These are phyloP conservation scores for Biston stratarius DNA, from an alignment of 2,888 invertebrate species.

Conservation along the genomic window DNA sequence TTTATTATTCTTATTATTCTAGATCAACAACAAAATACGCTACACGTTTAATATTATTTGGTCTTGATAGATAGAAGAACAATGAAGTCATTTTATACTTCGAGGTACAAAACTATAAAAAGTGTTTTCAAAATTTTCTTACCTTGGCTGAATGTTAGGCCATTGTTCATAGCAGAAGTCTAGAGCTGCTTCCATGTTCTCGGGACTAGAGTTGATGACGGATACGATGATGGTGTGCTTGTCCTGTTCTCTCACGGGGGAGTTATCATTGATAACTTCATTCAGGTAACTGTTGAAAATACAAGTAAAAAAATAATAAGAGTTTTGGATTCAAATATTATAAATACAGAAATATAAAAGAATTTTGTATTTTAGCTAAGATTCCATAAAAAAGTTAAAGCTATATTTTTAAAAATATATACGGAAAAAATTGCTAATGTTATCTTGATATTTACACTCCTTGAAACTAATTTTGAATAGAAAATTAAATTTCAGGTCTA, in stretches of 20 bases:
- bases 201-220: slow-evolving; percentile 74
- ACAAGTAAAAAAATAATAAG: neutral
- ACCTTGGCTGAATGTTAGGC: slow-evolving; percentile 72
- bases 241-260: slow-evolving; percentile 75
- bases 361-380: neutral
- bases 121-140: slow-evolving; percentile 17
- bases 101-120: too few species aligned
- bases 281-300: slow-evolving; percentile 65
- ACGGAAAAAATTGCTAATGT: too few species aligned
- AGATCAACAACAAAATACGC: too few species aligned
- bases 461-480: too few species aligned
- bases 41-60: too few species aligned
- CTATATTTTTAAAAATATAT: too few species aligned
- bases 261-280: slow-evolving; percentile 65
- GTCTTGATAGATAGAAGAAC: too few species aligned
- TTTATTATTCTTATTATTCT: too few species aligned
- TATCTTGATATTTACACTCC: too few species aligned
- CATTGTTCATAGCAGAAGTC: slow-evolving; percentile 76
- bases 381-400: neutral
- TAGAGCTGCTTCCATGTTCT: slow-evolving; percentile 73
- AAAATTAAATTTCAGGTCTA: too few species aligned
- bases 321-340: neutral
- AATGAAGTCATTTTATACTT: too few species aligned
- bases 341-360: too few species aligned
- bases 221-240: slow-evolving; percentile 73